Base-by-base conservation (phyloP, 2,113 vertebrate species). In the Larimichthys crocea region DNA sequence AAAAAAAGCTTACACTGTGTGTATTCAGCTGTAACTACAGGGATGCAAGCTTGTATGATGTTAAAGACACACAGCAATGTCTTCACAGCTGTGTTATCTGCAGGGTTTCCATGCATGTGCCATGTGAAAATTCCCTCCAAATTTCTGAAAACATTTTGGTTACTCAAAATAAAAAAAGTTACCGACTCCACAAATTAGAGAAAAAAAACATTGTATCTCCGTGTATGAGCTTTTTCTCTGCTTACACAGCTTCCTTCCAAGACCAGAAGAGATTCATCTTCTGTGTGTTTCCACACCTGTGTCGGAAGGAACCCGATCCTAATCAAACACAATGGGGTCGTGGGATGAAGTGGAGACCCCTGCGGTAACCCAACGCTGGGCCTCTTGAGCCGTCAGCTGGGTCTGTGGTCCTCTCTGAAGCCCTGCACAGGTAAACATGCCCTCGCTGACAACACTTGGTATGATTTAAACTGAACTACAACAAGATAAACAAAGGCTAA, bases 241-340 rank as follows among this genome's bases (percentile, higher is more conserved):
- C 26, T 76, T 66, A 53, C 55, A 52, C 44, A 42, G 74, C 46
- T 77, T 48, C 1, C 1, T 29, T 73, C 46, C 29, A 78, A 69
- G 55, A 83, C 57, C 64, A 80, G 73, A 82, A 50, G 22, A 74
- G 24, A 57, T 79, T 52, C 16, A 63, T 84, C 52, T 62, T 66
- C 40, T 49, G 60, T 57, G 44, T 9, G 53, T 81, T 80, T 80
- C 56, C 55, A 50, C 69, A 83, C 53, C 50, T 60, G 44, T 59
- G 65, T 8, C 35, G 19, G 44, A 63, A 50, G 79, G 66, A 90
- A 88, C 80, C 40, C 11, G 76, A 90, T 82, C 76, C 79, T 86
- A 22, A 86, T 83, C 79, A 88, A 91, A 89, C 80, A 90, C 60
- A 78, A 46, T 11, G 62, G 68, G 84, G 79, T 84, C 88, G 65